Conservation (phyloP, 2,113 vertebrate species). For the Spea bombifrons region DNA sequence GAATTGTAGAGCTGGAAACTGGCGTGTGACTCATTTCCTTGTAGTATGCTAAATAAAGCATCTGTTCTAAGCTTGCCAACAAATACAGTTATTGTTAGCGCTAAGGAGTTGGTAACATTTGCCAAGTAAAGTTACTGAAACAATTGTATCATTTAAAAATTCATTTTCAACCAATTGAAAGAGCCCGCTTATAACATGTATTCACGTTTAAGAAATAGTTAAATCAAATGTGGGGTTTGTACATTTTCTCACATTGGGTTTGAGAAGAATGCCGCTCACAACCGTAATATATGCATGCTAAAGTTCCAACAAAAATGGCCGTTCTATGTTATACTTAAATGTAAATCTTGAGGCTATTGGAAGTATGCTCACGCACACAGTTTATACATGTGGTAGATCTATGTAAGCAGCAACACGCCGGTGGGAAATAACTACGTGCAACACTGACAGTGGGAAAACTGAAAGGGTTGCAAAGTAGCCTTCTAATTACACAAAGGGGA, state of each 20-base stretch:
- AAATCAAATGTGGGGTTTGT: too few species aligned
- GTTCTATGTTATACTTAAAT: too few species aligned
- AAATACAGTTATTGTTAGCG: conserved; percentile 28
- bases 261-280: too few species aligned
- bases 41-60: conserved; percentile 26
- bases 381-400: too few species aligned
- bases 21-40: conserved; percentile 24
- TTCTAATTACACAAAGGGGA: background rate
- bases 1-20: conserved; percentile 1
- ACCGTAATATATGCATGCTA: too few species aligned
- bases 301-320: too few species aligned
- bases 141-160: conserved; percentile 14
- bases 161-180: conserved; percentile 12
- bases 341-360: too few species aligned
- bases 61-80: conserved; percentile 16
- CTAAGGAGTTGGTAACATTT: conserved; percentile 3
- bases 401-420: too few species aligned
- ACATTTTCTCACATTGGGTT: too few species aligned
- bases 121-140: conserved; percentile 25
- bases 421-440: too few species aligned
- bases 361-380: too few species aligned
- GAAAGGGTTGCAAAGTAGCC: background rate
- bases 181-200: background rate
- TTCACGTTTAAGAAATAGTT: too few species aligned
- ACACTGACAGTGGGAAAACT: background rate